phyloP scores from a whole-genome alignment of 2,113 vertebrate genomes.

The Silurus glanis region DNA sequence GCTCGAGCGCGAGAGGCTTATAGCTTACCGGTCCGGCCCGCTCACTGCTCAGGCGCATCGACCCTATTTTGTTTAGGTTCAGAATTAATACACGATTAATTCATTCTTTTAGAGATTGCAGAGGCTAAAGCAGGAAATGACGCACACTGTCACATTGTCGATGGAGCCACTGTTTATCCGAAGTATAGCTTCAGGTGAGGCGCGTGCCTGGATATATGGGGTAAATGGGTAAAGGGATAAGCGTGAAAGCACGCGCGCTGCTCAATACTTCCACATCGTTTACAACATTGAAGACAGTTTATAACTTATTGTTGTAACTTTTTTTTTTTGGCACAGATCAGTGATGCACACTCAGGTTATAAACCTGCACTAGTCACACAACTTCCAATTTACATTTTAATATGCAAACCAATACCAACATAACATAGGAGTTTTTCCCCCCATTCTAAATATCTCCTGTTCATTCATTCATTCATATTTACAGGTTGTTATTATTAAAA shows the following conservation, averaged over 20 bases:
- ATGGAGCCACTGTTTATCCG: background rate
- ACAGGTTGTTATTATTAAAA: background rate
- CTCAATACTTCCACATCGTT: background rate
- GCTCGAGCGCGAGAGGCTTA: background rate
- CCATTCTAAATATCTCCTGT: background rate
- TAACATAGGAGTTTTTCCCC: background rate
- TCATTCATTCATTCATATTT: background rate
- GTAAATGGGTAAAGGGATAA: background rate
- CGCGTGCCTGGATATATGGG: background rate
- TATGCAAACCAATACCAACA: background rate
- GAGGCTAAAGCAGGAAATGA: background rate
- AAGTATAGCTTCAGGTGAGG: conserved; percentile 4
- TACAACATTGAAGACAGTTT: background rate
- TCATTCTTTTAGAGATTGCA: background rate
- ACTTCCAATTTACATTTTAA: background rate
- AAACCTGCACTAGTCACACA: background rate
- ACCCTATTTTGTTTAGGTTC: background rate
- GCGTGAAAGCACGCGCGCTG: background rate
- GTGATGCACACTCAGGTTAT: background rate
- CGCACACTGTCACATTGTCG: background rate
- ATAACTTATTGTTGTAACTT: background rate
- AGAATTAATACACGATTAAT: background rate
- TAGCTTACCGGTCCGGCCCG: conserved; percentile 11
- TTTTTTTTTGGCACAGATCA: background rate
- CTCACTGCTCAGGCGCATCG: background rate